phyloP scores from a whole-genome alignment of 2,888 invertebrate genomes.

The Fragum fragum region DNA sequence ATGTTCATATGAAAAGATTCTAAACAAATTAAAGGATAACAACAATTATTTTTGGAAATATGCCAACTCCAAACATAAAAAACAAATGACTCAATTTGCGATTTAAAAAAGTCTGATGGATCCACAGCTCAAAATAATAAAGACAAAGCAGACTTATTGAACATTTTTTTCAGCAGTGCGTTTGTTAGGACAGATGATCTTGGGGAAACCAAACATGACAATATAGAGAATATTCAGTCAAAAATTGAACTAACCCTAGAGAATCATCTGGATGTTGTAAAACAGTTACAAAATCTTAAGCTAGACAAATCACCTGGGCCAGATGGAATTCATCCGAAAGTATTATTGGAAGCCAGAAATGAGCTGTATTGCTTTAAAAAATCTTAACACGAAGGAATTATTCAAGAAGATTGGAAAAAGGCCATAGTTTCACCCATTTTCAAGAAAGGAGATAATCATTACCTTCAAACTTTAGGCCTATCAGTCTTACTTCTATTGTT shows the following conservation, averaged over 20 bases:
- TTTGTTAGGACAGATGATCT: background rate
- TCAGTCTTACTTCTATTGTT: background rate
- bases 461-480: background rate
- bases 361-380: background rate
- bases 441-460: background rate
- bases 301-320: background rate
- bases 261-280: background rate
- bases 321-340: background rate
- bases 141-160: background rate
- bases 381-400: background rate
- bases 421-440: background rate
- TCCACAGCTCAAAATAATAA: background rate
- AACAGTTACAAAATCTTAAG: background rate
- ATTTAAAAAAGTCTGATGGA: background rate
- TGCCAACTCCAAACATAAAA: background rate
- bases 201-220: background rate
- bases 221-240: background rate
- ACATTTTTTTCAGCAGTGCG: background rate
- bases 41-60: background rate
- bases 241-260: background rate
- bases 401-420: background rate
- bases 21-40: background rate
- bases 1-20: too few species aligned
- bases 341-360: background rate
- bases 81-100: background rate